Evolutionary conservation across 1,140 invertebrate genomes (phyloP), one percentile per base, ranked within the genome.

Genomic region (Drosophila bocki): DNA sequence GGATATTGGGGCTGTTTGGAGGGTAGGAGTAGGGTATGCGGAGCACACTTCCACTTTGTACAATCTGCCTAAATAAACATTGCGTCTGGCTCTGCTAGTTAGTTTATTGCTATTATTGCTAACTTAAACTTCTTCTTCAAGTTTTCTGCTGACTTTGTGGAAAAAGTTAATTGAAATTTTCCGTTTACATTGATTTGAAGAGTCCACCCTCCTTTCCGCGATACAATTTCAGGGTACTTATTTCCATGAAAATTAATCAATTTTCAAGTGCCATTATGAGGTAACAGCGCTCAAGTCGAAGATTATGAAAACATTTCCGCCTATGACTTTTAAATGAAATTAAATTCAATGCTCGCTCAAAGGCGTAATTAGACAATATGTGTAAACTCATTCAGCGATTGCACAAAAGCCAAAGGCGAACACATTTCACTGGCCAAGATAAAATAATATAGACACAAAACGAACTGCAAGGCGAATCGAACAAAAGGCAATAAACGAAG

Each of bases 371-470:
- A 83, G 57, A 80, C 80, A 69, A 76, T 77, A 74, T 78, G 53
- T 77, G 77, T 76, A 82, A 87, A 82, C 61, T 58, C 65, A 65
- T 80, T 83, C 71, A 42, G 53, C 63, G 62, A 75, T 86, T 86
- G 60, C 80, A 78, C 62, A 77, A 77, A 77, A 41, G 65, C 37
- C 37, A 51, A 51, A 69, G 65, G 65, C 44, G 13, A 68, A 60
- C 26, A 53, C 41, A 78, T 61, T 69, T 77, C 17, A 57, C 70
- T 47, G 22, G 7, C 35, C 29, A 44, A 70, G 37, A 60, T 47
- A 69, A 50, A 58, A 42, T 54, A 37, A 59, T 61, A 63, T 44
- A 51, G 47, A 72, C 45, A 48, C 35, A 47, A 45, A 68, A 41
- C 54, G 37, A 51, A 62, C 33, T 58, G 26, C 37, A 41, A n/a